A percentile compares a stretch with the other conserved stretches of the same genome.
Conservation (phyloP, 1,140 invertebrate genomes). For the Drosophila pallidifrons region DNA sequence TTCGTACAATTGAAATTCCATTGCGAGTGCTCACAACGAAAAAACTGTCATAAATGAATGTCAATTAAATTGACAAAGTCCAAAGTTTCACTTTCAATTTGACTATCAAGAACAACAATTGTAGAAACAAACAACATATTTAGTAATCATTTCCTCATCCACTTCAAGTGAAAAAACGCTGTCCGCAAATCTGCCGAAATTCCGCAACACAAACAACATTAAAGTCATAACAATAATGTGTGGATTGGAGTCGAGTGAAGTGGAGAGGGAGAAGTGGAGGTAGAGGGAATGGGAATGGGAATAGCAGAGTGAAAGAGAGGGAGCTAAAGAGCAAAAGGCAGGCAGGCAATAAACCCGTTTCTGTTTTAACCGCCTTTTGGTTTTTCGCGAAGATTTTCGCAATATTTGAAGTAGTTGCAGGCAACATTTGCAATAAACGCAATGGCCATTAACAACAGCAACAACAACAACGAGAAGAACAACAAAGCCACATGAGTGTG, state of each 20-base stretch:
- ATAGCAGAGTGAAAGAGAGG: slow-evolving; percentile 18
- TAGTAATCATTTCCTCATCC: slow-evolving; percentile 37
- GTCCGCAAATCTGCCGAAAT: slow-evolving; percentile 37
- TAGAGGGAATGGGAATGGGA: slow-evolving; percentile 6
- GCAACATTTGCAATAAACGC: slow-evolving; percentile 72
- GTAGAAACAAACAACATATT: neutral
- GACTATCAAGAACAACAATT: slow-evolving; percentile 20
- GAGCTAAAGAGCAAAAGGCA: slow-evolving; percentile 33
- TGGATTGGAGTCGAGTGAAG: slow-evolving; percentile 5
- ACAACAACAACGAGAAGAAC: slow-evolving; percentile 21
- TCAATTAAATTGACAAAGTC: neutral
- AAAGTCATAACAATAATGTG: slow-evolving; percentile 51
- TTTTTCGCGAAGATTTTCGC: slow-evolving; percentile 77
- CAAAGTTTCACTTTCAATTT: slow-evolving; percentile 11
- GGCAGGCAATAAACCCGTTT: slow-evolving; percentile 65
- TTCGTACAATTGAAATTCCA: slow-evolving; percentile 22
- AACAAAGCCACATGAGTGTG: slow-evolving; percentile 41
- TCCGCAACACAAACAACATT: slow-evolving; percentile 46
- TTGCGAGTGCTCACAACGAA: neutral
- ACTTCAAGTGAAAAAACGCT: slow-evolving; percentile 8
- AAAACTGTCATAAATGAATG: neutral
- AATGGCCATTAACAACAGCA: slow-evolving; percentile 63
- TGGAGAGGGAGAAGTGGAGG: too few relatives aligned
- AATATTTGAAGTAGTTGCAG: slow-evolving; percentile 72
- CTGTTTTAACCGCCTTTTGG: slow-evolving; percentile 62